phyloP scores from a whole-genome alignment of 2,888 invertebrate genomes.

The Biston betularia region DNA sequence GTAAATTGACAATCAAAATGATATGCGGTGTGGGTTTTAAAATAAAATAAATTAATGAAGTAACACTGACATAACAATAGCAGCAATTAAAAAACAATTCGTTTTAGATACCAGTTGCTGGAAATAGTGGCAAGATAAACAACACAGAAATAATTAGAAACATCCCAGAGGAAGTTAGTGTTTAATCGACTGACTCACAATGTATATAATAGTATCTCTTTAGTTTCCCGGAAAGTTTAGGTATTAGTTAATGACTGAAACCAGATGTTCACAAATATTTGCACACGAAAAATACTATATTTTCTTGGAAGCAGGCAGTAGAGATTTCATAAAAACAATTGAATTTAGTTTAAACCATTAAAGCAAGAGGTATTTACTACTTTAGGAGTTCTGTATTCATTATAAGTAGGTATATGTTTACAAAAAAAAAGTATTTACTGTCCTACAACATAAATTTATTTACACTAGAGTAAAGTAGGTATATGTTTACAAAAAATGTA shows the following conservation, averaged over 20 bases:
- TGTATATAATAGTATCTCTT: slow-evolving; percentile 10
- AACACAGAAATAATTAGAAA: slow-evolving; percentile 1
- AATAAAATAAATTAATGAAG: neutral
- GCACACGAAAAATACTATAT: neutral
- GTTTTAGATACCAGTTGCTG: neutral
- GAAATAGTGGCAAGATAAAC: slow-evolving; percentile 1
- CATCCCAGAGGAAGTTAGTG: slow-evolving; percentile 1
- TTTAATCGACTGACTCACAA: slow-evolving; percentile 15
- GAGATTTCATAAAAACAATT: neutral
- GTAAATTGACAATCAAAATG: too few relatives aligned
- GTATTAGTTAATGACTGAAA: slow-evolving; percentile 10
- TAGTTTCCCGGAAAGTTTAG: slow-evolving; percentile 14
- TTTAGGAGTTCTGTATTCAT: too few relatives aligned
- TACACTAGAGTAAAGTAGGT: too few relatives aligned
- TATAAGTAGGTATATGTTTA: too few relatives aligned
- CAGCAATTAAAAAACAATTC: neutral
- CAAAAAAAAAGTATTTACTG: too few relatives aligned
- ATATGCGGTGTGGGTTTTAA: too few relatives aligned
- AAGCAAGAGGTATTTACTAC: too few relatives aligned
- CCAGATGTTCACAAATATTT: slow-evolving; percentile 25
- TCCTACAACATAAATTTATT: too few relatives aligned
- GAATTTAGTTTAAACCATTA: neutral
- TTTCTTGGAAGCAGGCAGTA: slow-evolving; percentile 5
- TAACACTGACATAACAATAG: neutral
- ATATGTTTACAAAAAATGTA: too few relatives aligned